Evolutionary conservation across 2,888 invertebrate genomes (phyloP), one percentile per base, ranked within the genome.

Genomic region (Corbicula japonica): DNA sequence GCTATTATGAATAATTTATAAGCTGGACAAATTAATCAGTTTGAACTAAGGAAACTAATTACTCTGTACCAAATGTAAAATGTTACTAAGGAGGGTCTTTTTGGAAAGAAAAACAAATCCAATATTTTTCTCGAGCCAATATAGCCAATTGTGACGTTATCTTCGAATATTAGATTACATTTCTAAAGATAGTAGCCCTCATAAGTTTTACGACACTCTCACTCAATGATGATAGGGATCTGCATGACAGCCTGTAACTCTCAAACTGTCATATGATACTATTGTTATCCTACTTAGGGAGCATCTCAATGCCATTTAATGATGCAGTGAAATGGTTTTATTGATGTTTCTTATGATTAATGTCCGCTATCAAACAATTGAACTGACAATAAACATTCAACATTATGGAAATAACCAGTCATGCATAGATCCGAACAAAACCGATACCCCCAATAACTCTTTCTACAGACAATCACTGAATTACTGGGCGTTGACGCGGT

Each of bases 311-410:
- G 54, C n/a, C 32, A 30, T 54, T 54, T 54, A 54, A 54, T 54
- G 30, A 30, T 30, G 30, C 54, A 18, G 2, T 30, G 10, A 54
- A 54, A 54, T 54, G 18, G 32, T 54, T 3, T 28, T 54, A 54
- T 54, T 54, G 54, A 30, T 30, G 26, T 32, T 54, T 54, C 54
- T 28, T 30, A 54, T 54, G 54, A 30, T 54, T 54, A 21, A 54
- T 54, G 30, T 18, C 54, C 2, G 30, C 8, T 54, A 54, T 54
- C 54, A 32, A 54, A 30, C 32, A 54, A 10, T 32, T 54, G 32
- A 30, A 6, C 5, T 3, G n/a, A n/a, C 32, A 50, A 54, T 54
- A 54, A 32, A 54, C 28, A 28, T 12, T 28, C 52, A 52, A 52
- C 15, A 52, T 26, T 23, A 23, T 26, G 23, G n/a, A 26, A 26